Evolutionary conservation across 2,888 invertebrate species (phyloP).

Genomic region (Empis livida): DNA sequence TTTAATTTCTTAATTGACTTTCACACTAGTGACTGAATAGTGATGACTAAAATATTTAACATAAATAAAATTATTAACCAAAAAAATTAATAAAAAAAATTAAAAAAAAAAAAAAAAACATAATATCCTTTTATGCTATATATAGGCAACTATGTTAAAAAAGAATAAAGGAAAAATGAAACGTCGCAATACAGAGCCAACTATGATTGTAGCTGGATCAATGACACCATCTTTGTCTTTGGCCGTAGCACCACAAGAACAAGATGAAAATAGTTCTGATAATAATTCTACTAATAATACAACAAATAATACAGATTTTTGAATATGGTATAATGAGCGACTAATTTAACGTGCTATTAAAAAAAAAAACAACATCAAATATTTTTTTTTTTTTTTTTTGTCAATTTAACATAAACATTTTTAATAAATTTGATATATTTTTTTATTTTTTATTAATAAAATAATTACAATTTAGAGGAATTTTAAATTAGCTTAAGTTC

Average conservation of each 20-base stretch:
- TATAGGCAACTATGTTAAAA: conserved; percentile 99
- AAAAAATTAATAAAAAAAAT: conserved; percentile 3
- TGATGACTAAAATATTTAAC: too few relatives aligned
- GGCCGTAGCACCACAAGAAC: conserved; percentile 34
- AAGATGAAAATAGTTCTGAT: conserved; percentile 18
- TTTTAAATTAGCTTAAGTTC: too few relatives aligned
- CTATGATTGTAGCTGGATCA: conserved; percentile 44
- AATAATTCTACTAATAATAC: conserved; percentile 30
- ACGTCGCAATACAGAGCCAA: conserved; percentile 84
- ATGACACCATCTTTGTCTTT: conserved; percentile 35
- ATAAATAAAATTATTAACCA: background rate
- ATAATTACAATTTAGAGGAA: too few relatives aligned
- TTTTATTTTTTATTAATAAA: too few relatives aligned
- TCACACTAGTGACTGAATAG: too few relatives aligned
- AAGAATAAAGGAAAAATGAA: conserved; percentile 95
- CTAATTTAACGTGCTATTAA: conserved; percentile 45
- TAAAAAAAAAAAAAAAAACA: conserved; percentile 4
- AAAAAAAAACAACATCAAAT: too few relatives aligned
- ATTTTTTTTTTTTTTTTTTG: too few relatives aligned
- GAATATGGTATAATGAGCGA: conserved; percentile 61
- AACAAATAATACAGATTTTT: conserved; percentile 44
- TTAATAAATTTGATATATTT: too few relatives aligned
- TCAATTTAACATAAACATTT: too few relatives aligned
- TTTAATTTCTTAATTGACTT: too few relatives aligned
- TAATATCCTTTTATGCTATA: conserved; percentile 1